phyloP scores from a whole-genome alignment of 2,888 invertebrate species.

The Lingula anatina region DNA sequence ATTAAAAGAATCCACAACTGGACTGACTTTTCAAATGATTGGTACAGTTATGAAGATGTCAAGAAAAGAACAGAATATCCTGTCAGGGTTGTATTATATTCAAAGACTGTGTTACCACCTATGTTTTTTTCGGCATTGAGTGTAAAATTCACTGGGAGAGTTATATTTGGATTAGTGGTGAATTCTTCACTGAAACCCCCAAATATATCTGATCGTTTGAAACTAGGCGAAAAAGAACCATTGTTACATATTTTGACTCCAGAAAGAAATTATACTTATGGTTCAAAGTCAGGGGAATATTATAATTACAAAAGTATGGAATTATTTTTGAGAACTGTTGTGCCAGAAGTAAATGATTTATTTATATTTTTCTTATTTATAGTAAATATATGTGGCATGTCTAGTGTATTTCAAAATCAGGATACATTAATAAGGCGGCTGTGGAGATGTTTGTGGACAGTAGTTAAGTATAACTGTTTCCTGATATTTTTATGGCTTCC shows the following conservation, averaged over 20 bases:
- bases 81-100: slow-evolving; percentile 52
- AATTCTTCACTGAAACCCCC: slow-evolving; percentile 18
- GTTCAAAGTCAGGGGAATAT: slow-evolving; percentile 49
- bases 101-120: slow-evolving; percentile 52
- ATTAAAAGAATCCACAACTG: slow-evolving; percentile 43
- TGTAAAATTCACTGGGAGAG: slow-evolving; percentile 57
- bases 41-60: slow-evolving; percentile 35
- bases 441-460: slow-evolving; percentile 49
- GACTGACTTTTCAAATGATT: slow-evolving; percentile 41
- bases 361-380: slow-evolving; percentile 54
- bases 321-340: slow-evolving; percentile 51
- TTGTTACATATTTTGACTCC: slow-evolving; percentile 53
- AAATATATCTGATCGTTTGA: slow-evolving; percentile 17
- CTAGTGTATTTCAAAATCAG: slow-evolving; percentile 52
- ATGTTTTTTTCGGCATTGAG: slow-evolving; percentile 56
- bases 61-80: slow-evolving; percentile 20
- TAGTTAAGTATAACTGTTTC: slow-evolving; percentile 53
- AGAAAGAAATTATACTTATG: slow-evolving; percentile 51
- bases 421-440: slow-evolving; percentile 41
- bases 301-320: slow-evolving; percentile 53
- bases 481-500: slow-evolving; percentile 53
- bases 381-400: slow-evolving; percentile 52
- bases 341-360: slow-evolving; percentile 57
- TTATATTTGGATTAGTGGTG: slow-evolving; percentile 52
- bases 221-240: slow-evolving; percentile 24